Evolutionary conservation across 1,140 invertebrate species (phyloP), one percentile per base, ranked within the genome.

Genomic region (Maconellicoccus hirsutus): DNA sequence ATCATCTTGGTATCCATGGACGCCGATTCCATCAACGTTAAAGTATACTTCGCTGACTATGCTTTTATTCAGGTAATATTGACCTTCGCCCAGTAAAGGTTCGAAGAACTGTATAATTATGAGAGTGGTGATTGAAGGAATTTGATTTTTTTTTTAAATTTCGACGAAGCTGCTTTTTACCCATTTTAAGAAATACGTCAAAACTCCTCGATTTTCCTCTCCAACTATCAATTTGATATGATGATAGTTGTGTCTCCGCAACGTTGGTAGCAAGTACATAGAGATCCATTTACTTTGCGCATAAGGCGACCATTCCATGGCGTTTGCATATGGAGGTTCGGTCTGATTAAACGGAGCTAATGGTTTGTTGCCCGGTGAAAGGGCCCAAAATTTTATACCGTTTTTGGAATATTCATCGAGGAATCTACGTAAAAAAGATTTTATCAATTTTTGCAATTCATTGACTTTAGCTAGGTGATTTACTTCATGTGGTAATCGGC

Each of bases 261-360:
- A 77, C 0, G 84, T 82, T 1, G 91, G 90, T 0, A 87, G 87
- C 26, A 93, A 81, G 79, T 89, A 79, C 14, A 84, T 76, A 3
- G 78, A 80, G n/a, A 91, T 78, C 84, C 89, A 93, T 69, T 83
- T 79, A 1, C 82, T 80, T 76, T 86, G 80, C 38, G 77, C 77
- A 23, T 80, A 75, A 0, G 90, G 82, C 0, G 82, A 84, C 86
- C 93, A 94, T 1, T 84, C 88, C 79, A 95, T 84, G n/a, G 83
- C 83, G 77, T 93, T 88, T 33, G 12, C 12, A 12, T 6, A 33
- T 6, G 29, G 29, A 33, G 29, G 3, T 33, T 33, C 29, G 29
- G 29, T 33, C 4, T 6, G 12, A 25, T 76, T 74, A 0, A 83
- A 84, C 3, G n/a, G 2, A 66, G 84, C 82, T 0, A 80, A 71